Evolutionary conservation across 1,140 invertebrate genomes (phyloP), one percentile per base, ranked within the genome.

Genomic region (Oscheius sp.): DNA sequence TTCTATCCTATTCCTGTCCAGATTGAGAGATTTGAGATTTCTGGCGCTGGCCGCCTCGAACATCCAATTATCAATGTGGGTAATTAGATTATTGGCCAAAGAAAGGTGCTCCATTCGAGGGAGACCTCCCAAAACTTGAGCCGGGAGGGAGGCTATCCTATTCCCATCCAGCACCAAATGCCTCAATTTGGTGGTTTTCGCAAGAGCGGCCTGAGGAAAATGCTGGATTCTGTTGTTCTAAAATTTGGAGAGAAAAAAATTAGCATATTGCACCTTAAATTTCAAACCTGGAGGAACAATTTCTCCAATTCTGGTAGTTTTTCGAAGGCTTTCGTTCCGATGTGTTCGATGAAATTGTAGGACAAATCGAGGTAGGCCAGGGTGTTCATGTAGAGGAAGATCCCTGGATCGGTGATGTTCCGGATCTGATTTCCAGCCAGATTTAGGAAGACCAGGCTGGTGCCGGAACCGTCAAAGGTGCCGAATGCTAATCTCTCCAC

Each of bases 341-440:
- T 59, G 26, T 38, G 31, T n/a, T 45, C 23, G n/a, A 74, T 74
- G 15, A 38, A 34, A 29, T 74, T 74, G 65, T 61, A 74, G 10
- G 72, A 74, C 10, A 74, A 34, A 46, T 74, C 72, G 20, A 74
- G 35, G 28, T 74, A 68, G 15, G 66, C 49, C 1, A 74, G 64
- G 38, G 28, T 36, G 18, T 52, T 52, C 55, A 67, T 67, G 15
- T 74, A 49, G n/a, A 49, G 46, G 23, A 74, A 74, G 7, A 74
- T 62, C 29, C 29, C 32, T 26, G 31, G 10, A 34, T 67, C 69
- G n/a, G 38, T 42, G 26, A 71, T 71, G 29, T 63, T 64, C 34
- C 45, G 34, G 20, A 74, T 62, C 3, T 52, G 52, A 58, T 74
- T 74, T 36, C 65, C 65, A 18, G 72, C 64, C 26, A 74, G 46